Percentiles rank a stretch among this genome's conserved stretches.
phyloP scores from a whole-genome alignment of 2,888 invertebrate genomes.

The Acrocera orbiculus region DNA sequence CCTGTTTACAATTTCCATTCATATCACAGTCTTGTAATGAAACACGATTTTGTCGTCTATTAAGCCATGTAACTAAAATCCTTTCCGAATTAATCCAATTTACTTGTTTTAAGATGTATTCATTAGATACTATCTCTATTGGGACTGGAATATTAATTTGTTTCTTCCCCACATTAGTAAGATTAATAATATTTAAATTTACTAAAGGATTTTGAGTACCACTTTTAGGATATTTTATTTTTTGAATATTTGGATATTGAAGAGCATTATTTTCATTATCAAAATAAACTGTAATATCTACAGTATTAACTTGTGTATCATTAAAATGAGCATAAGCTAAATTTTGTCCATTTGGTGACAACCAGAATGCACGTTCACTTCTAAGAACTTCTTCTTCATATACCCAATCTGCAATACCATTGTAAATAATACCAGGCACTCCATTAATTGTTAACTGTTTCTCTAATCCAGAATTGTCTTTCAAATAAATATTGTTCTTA shows the following conservation, averaged over 20 bases:
- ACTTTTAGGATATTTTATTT: slow-evolving; percentile 62
- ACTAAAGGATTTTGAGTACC: slow-evolving; percentile 59
- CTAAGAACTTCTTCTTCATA: slow-evolving; percentile 79
- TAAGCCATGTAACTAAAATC: slow-evolving; percentile 61
- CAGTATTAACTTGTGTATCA: slow-evolving; percentile 47
- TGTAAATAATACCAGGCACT: slow-evolving; percentile 46
- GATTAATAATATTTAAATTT: slow-evolving; percentile 43
- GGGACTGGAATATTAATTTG: slow-evolving; percentile 35
- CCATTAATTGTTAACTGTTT: slow-evolving; percentile 45
- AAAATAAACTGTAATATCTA: slow-evolving; percentile 49
- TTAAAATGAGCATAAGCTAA: slow-evolving; percentile 58
- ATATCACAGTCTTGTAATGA: slow-evolving; percentile 20
- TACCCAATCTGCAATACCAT: slow-evolving; percentile 82
- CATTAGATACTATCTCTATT: slow-evolving; percentile 36
- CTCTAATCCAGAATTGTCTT: too few species aligned
- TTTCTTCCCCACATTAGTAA: slow-evolving; percentile 25
- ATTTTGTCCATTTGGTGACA: slow-evolving; percentile 48
- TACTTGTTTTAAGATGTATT: slow-evolving; percentile 51
- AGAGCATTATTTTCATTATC: slow-evolving; percentile 35
- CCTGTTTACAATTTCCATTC: slow-evolving; percentile 19
- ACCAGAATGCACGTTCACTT: slow-evolving; percentile 58
- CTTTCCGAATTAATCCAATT: slow-evolving; percentile 53
- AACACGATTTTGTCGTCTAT: slow-evolving; percentile 59
- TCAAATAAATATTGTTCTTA: too few species aligned
- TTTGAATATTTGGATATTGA: slow-evolving; percentile 49